Conservation (phyloP, 2,888 invertebrate genomes). For the Cantharis lateralis region DNA sequence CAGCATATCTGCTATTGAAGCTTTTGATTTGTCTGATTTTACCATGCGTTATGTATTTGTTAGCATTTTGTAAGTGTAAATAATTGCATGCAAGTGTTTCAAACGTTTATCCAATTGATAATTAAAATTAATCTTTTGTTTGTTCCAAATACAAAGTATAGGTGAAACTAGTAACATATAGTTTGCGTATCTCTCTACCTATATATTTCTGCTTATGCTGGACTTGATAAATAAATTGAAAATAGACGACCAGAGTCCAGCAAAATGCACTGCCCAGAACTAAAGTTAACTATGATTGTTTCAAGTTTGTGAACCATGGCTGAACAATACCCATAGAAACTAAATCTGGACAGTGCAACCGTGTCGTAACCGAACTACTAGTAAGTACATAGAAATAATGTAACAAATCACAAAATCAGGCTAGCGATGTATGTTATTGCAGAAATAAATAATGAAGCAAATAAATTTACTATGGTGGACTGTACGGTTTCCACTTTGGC, state of each 20-base stretch:
- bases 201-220: constrained; percentile 39
- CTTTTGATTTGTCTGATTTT: constrained; percentile 47
- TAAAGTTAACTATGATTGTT: constrained; percentile 48
- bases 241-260: constrained; percentile 44
- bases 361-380: constrained; percentile 15
- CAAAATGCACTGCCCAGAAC: constrained; percentile 47
- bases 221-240: constrained; percentile 44
- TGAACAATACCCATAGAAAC: constrained; percentile 48
- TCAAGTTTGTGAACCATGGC: constrained; percentile 49
- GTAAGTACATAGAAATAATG: not conserved
- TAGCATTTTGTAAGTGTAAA: constrained; percentile 13
- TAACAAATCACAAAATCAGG: constrained; percentile 1
- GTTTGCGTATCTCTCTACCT: constrained; percentile 20
- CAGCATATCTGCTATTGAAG: constrained; percentile 51
- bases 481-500: not conserved
- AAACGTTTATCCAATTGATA: not conserved
- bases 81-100: constrained; percentile 13
- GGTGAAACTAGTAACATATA: not conserved
- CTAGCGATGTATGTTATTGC: not conserved
- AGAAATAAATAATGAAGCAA: not conserved
- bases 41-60: constrained; percentile 25
- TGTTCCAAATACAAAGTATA: not conserved
- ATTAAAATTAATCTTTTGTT: not conserved
- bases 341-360: constrained; percentile 40
- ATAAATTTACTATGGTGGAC: not conserved